Conservation (phyloP, 2,113 vertebrate genomes). For the mouse (Mus musculus) region GRCm39 chr10:94760501-94761000, state of each 20-base stretch:
- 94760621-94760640: neutral
- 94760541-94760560: neutral
- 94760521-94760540: neutral
- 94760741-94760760: neutral
- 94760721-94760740: conserved; percentile 1
- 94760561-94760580: neutral
- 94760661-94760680: neutral
- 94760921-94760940: neutral
- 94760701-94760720: neutral
- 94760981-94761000: neutral
- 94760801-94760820: neutral
- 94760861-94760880: neutral
- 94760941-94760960: neutral
- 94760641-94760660: neutral
- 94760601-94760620: neutral
- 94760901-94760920: neutral
- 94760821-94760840: neutral
- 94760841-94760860: neutral
- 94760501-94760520: neutral
- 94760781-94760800: conserved; percentile 23
- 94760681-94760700: neutral
- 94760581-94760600: neutral
- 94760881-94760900: neutral
- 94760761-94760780: neutral
- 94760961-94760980: neutral